Evolutionary conservation across 2,888 invertebrate species (phyloP).

Genomic region (Hedya salicella): DNA sequence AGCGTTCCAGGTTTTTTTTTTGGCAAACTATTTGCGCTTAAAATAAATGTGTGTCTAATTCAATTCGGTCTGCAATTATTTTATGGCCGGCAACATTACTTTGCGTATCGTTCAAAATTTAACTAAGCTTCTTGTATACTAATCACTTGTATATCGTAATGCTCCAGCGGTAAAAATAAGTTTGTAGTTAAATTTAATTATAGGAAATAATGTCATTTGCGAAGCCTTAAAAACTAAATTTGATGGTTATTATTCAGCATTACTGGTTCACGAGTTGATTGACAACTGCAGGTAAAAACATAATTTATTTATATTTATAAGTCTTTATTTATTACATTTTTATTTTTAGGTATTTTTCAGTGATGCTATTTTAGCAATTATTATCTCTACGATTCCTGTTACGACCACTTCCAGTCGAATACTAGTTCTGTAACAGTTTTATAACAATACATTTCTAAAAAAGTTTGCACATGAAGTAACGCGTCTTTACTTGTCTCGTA

Average conservation of each 20-base stretch:
- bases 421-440: too few species aligned
- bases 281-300: slow-evolving; percentile 14
- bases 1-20: too few species aligned
- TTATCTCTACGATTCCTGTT: too few species aligned
- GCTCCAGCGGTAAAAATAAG: neutral
- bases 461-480: too few species aligned
- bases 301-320: neutral
- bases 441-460: too few species aligned
- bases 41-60: neutral
- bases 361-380: too few species aligned
- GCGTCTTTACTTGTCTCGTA: too few species aligned
- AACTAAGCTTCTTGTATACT: slow-evolving; percentile 4
- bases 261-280: slow-evolving; percentile 4
- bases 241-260: neutral
- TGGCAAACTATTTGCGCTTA: too few species aligned
- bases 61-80: neutral
- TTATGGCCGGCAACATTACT: neutral
- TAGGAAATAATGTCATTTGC: slow-evolving; percentile 12
- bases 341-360: too few species aligned
- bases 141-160: slow-evolving; percentile 2
- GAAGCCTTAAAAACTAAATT: slow-evolving; percentile 16
- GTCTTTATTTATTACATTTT: too few species aligned
- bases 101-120: slow-evolving; percentile 5
- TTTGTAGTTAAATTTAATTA: slow-evolving; percentile 5
- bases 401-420: too few species aligned